Evolutionary conservation across 2,113 vertebrate species (phyloP).

Genomic region (Elaphurus davidianus): DNA sequence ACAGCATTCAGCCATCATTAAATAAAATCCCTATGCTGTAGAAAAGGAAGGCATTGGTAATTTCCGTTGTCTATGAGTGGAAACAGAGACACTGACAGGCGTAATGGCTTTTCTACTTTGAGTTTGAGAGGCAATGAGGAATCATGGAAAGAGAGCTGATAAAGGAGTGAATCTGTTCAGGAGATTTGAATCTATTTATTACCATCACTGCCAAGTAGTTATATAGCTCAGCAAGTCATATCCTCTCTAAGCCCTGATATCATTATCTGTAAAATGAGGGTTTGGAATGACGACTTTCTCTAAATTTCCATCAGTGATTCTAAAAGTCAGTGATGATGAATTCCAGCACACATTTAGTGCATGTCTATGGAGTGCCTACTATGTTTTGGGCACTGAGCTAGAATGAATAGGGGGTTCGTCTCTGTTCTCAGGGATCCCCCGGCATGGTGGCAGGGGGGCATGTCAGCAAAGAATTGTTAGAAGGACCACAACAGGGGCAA

Average conservation of each 20-base stretch:
- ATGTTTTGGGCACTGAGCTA: neutral
- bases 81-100: constrained; percentile 52
- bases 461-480: neutral
- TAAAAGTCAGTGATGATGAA: neutral
- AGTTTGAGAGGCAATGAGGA: constrained; percentile 14
- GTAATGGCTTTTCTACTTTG: constrained; percentile 27
- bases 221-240: constrained; percentile 14
- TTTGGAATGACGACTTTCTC: neutral
- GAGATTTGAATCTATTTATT: constrained; percentile 43
- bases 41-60: constrained; percentile 58
- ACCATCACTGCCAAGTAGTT: neutral
- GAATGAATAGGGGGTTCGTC: neutral
- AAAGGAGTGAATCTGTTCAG: constrained; percentile 14
- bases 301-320: neutral
- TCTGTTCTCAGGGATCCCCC: neutral
- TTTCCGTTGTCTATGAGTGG: constrained; percentile 50
- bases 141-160: constrained; percentile 42
- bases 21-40: constrained; percentile 47
- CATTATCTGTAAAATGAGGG: neutral
- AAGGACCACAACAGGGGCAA: neutral
- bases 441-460: neutral
- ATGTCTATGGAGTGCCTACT: neutral
- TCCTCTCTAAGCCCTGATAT: neutral
- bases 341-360: neutral
- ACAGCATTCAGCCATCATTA: constrained; percentile 31